Percentiles rank a stretch among this genome's conserved stretches.
phyloP scores from a whole-genome alignment of 2,113 vertebrate genomes.

The Ancistrus triradiatus region DNA sequence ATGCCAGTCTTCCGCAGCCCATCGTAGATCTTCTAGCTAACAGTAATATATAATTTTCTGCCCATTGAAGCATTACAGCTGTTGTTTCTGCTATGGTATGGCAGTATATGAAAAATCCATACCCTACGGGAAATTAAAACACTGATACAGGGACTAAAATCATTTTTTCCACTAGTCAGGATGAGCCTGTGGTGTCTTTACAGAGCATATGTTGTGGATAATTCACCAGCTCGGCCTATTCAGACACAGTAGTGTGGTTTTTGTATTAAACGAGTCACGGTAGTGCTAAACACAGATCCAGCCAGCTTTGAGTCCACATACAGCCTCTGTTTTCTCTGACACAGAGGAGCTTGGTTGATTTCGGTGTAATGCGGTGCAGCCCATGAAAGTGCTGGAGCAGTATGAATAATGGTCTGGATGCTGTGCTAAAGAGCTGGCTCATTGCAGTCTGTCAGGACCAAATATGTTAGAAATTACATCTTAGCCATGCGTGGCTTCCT shows the following conservation, averaged over 20 bases:
- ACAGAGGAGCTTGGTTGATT: constrained; percentile 48
- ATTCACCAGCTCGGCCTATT: constrained; percentile 2
- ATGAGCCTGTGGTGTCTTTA: no score
- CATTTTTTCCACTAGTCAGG: no score
- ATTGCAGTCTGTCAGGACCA: constrained; percentile 21
- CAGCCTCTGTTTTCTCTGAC: constrained; percentile 45
- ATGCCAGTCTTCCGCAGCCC: no score
- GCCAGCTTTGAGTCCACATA: constrained; percentile 35
- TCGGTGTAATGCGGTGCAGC: constrained; percentile 47
- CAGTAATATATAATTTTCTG: no score
- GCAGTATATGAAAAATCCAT: no score
- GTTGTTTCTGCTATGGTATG: no score
- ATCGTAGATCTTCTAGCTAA: no score
- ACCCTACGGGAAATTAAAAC: no score
- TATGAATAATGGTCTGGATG: constrained; percentile 36
- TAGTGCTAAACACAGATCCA: constrained; percentile 40
- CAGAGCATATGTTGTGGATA: constrained; percentile 11
- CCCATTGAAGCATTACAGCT: no score
- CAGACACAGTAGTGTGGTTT: constrained; percentile 2
- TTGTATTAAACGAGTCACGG: constrained; percentile 31
- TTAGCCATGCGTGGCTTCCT: constrained; percentile 28
- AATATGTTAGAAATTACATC: constrained; percentile 33
- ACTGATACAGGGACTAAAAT: no score
- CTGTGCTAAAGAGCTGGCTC: constrained; percentile 29
- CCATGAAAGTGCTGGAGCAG: constrained; percentile 21